phyloP scores from a whole-genome alignment of 2,113 vertebrate genomes.

The Setophaga petechia region DNA sequence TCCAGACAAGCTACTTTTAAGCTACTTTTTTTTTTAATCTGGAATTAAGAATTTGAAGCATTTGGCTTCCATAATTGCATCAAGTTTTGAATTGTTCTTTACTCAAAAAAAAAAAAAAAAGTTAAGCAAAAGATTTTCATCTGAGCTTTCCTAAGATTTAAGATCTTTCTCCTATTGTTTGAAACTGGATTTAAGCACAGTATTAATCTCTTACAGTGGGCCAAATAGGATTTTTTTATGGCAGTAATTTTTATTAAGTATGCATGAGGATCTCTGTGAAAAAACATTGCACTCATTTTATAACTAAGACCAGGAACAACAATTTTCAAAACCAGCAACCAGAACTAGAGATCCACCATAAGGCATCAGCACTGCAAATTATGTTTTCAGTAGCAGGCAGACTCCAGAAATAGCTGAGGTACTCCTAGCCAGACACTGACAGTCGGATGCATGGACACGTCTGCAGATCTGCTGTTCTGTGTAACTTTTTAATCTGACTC shows the following conservation, averaged over 20 bases:
- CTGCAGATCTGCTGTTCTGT: neutral
- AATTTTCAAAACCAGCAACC: neutral
- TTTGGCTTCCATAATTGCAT: neutral
- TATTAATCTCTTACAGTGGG: neutral
- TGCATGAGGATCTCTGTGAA: neutral
- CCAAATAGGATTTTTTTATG: neutral
- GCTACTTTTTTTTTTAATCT: neutral
- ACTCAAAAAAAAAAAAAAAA: neutral
- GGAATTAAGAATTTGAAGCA: neutral
- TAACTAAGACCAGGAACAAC: neutral
- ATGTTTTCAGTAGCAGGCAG: neutral
- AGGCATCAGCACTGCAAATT: neutral
- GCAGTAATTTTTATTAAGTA: neutral
- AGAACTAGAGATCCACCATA: neutral
- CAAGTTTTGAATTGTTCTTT: neutral
- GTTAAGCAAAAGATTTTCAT: neutral
- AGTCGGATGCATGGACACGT: neutral
- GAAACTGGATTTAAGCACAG: neutral
- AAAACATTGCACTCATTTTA: neutral
- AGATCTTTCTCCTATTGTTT: neutral
- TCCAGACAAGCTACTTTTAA: neutral
- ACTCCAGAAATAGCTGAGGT: neutral
- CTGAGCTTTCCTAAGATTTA: neutral
- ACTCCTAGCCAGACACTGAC: neutral
- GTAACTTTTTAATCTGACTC: neutral